These are phyloP conservation scores for Pseudobourletiella spinata DNA, from an alignment of 1,140 invertebrate genomes.

Conservation along the genomic window DNA sequence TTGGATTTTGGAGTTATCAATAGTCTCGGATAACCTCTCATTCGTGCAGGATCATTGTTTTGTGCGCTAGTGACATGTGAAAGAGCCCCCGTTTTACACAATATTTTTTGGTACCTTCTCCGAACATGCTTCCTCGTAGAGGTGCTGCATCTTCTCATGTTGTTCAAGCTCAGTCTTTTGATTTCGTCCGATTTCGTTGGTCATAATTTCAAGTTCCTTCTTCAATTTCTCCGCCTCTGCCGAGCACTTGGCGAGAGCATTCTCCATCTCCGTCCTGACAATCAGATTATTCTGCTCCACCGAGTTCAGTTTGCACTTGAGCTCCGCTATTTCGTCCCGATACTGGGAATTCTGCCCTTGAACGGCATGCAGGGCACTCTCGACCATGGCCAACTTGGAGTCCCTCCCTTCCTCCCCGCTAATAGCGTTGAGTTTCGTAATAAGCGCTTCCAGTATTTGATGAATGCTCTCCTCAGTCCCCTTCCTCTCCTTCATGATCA, in stretches of 20 bases:
- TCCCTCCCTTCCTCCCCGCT: neutral
- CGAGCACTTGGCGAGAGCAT: neutral
- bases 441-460: slow-evolving; percentile 12
- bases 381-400: slow-evolving; percentile 9
- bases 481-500: slow-evolving; percentile 21
- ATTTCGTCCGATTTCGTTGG: neutral
- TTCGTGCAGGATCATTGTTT: no score
- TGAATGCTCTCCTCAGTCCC: slow-evolving; percentile 1
- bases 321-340: slow-evolving; percentile 12
- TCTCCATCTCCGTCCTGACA: slow-evolving; percentile 1
- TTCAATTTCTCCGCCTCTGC: neutral
- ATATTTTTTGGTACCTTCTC: slow-evolving; percentile 2
- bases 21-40: no score
- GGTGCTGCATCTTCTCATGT: neutral
- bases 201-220: neutral
- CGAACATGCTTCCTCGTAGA: neutral
- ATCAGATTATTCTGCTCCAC: neutral
- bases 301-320: neutral
- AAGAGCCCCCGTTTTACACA: no score
- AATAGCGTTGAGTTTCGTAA: slow-evolving; percentile 16
- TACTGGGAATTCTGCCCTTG: slow-evolving; percentile 23
- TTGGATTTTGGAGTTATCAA: no score
- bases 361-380: slow-evolving; percentile 16
- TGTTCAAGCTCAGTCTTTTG: neutral
- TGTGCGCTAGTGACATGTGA: no score